Evolutionary conservation across 2,888 invertebrate species (phyloP).

Genomic region (Pachliopta kotzebuea): DNA sequence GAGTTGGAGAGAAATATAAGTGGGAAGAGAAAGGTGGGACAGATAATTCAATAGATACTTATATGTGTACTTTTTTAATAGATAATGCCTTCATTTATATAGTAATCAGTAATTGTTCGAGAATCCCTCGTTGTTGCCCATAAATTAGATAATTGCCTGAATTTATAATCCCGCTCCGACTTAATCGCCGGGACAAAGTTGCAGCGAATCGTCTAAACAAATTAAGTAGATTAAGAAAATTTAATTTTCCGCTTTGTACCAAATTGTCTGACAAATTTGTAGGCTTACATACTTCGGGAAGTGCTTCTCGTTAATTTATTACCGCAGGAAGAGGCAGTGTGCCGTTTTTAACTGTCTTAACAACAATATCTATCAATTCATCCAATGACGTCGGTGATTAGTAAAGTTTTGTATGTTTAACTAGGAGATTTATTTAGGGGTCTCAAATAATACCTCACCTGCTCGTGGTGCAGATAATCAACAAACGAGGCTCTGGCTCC

Average conservation of each 20-base stretch:
- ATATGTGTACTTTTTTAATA: background rate
- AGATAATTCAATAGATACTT: too few relatives aligned
- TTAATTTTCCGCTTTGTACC: constrained; percentile 50
- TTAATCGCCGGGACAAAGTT: constrained; percentile 45
- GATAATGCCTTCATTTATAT: background rate
- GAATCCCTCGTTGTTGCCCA: constrained; percentile 8
- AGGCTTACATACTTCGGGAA: constrained; percentile 36
- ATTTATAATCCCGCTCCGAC: constrained; percentile 53
- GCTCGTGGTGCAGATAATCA: too few relatives aligned
- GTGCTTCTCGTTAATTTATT: constrained; percentile 34
- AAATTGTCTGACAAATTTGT: constrained; percentile 48
- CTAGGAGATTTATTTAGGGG: too few relatives aligned
- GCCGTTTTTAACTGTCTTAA: constrained; percentile 16
- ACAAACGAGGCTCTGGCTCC: too few relatives aligned
- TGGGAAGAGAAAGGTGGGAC: too few relatives aligned
- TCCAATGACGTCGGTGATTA: background rate
- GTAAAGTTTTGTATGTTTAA: too few relatives aligned
- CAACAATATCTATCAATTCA: background rate
- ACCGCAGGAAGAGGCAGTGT: constrained; percentile 29
- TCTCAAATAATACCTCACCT: too few relatives aligned
- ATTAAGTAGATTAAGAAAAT: constrained; percentile 58
- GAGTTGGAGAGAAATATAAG: too few relatives aligned
- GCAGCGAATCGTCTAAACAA: constrained; percentile 45
- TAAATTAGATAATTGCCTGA: constrained; percentile 44
- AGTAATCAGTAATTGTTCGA: constrained; percentile 1